phyloP scores from a whole-genome alignment of 2,888 invertebrate species.

The Acrobasis repandana region DNA sequence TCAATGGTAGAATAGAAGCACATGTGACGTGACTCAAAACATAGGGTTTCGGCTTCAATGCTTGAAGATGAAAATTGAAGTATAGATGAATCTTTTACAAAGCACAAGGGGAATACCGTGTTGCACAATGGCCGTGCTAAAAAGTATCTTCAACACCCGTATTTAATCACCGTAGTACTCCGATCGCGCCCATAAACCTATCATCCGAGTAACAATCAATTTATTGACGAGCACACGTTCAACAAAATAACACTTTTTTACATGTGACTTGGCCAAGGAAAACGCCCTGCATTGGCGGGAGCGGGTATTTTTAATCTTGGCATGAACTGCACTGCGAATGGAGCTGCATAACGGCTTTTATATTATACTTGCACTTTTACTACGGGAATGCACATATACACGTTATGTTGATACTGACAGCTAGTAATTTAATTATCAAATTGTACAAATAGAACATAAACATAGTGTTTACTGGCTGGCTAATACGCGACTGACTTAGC shows the following conservation, averaged over 20 bases:
- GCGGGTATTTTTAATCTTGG: conserved; percentile 35
- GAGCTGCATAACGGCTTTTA: conserved; percentile 12
- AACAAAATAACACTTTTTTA: conserved; percentile 33
- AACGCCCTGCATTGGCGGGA: conserved; percentile 25
- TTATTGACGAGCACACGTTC: conserved; percentile 22
- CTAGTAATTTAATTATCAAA: neutral
- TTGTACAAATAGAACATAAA: neutral
- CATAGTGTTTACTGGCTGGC: neutral
- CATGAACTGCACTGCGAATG: conserved; percentile 26
- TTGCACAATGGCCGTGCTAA: too few species aligned
- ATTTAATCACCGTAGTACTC: neutral
- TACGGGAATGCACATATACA: conserved; percentile 23
- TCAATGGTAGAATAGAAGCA: too few species aligned
- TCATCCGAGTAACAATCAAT: conserved; percentile 19
- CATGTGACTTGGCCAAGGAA: conserved; percentile 36
- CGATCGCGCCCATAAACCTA: conserved; percentile 10
- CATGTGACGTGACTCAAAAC: too few species aligned
- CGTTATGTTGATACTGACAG: neutral
- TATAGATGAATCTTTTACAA: too few species aligned
- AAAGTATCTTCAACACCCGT: too few species aligned
- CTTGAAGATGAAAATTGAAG: too few species aligned
- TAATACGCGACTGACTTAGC: too few species aligned
- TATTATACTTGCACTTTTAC: conserved; percentile 40
- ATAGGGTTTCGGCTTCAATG: too few species aligned
- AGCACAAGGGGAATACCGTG: too few species aligned